Percentiles rank a stretch among this genome's conserved stretches.
Conservation (phyloP, 1,140 invertebrate species). For the Cotesia vestalis region DNA sequence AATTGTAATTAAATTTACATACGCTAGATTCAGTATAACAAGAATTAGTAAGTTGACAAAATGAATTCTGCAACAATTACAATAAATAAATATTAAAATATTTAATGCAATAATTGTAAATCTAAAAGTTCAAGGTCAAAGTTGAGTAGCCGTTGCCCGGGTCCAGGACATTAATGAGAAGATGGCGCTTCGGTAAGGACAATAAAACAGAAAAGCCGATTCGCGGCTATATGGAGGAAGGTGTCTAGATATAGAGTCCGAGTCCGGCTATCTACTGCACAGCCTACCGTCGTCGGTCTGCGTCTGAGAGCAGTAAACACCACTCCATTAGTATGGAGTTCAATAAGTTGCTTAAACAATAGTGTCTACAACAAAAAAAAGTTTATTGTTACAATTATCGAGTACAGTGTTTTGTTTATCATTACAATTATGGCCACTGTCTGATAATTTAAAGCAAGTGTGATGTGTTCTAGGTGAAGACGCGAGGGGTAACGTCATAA, state of each 20-base stretch:
- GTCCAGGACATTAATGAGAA: neutral
- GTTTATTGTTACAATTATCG: no score
- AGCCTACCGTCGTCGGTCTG: no score
- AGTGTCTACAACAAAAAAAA: neutral
- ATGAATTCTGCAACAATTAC: no score
- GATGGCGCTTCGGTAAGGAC: neutral
- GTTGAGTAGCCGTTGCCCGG: neutral
- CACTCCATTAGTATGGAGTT: neutral
- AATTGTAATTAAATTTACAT: no score
- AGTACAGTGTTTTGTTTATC: no score
- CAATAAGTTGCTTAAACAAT: neutral
- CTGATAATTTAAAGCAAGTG: conserved; percentile 2
- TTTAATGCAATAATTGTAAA: no score
- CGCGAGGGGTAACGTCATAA: conserved; percentile 1
- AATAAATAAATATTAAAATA: no score
- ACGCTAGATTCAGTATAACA: no score
- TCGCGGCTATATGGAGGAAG: conserved; percentile 4
- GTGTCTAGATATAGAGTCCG: conserved; percentile 1
- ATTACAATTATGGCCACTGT: neutral
- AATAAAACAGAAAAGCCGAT: neutral
- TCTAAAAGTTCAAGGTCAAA: no score
- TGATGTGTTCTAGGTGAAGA: conserved; percentile 1
- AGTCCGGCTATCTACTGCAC: conserved; percentile 4
- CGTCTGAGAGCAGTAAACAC: conserved; percentile 2
- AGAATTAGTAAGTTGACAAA: no score